Evolutionary conservation across 2,113 vertebrate species (phyloP).

Genomic region (Gallinago media): DNA sequence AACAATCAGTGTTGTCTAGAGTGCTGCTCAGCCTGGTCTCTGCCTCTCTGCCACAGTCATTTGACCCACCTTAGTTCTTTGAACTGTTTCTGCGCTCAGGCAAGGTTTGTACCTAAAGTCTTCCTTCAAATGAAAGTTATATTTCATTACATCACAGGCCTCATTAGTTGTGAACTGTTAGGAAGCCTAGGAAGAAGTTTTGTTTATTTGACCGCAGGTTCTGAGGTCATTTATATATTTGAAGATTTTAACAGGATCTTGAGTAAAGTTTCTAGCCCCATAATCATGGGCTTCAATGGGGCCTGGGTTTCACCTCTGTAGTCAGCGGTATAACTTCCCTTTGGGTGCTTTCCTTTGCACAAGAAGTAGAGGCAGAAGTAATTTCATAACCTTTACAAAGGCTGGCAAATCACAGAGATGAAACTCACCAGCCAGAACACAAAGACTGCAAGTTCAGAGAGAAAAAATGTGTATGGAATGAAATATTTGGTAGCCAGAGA

Average conservation of each 20-base stretch:
- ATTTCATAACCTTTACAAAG: background rate
- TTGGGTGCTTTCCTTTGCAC: background rate
- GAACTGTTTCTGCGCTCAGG: background rate
- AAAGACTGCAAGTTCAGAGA: background rate
- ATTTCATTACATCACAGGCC: background rate
- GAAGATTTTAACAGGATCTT: background rate
- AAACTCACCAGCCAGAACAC: background rate
- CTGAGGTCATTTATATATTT: background rate
- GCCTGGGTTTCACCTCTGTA: background rate
- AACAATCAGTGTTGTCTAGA: background rate
- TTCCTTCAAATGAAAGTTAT: background rate
- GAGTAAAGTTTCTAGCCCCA: background rate
- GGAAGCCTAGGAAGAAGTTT: background rate
- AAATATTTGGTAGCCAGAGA: background rate
- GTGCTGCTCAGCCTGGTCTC: background rate
- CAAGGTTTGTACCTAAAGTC: background rate
- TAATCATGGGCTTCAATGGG: background rate
- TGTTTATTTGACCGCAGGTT: background rate
- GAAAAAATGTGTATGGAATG: background rate
- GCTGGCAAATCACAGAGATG: background rate
- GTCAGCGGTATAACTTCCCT: background rate
- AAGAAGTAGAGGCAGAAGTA: background rate
- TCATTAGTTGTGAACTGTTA: background rate
- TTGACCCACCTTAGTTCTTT: background rate
- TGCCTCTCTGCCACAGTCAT: background rate